phyloP scores from a whole-genome alignment of 2,888 invertebrate genomes.

The Mesodorylaimus sp. region DNA sequence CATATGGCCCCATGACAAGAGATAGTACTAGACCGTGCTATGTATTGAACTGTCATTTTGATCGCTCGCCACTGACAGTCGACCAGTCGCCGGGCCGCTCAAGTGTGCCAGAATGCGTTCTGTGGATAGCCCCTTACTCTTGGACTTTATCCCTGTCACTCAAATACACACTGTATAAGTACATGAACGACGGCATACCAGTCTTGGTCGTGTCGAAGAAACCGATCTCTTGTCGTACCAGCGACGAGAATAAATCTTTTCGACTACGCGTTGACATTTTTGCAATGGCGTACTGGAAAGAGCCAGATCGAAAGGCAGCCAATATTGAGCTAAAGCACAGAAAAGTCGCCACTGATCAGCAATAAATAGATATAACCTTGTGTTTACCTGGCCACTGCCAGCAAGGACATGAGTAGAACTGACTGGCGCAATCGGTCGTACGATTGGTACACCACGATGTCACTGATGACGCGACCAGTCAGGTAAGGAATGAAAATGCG shows the following conservation, averaged over 20 bases:
- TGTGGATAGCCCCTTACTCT: too few species aligned
- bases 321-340: conserved; percentile 23
- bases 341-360: neutral
- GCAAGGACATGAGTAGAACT: conserved; percentile 24
- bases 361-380: neutral
- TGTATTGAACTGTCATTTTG: too few species aligned
- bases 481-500: conserved; percentile 34
- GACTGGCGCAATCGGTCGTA: conserved; percentile 24
- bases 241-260: conserved; percentile 26
- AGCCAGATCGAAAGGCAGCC: conserved; percentile 31
- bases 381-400: conserved; percentile 22
- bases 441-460: conserved; percentile 31
- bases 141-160: too few species aligned
- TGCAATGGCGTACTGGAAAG: conserved; percentile 29
- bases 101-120: too few species aligned
- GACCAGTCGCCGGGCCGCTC: too few species aligned
- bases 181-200: conserved; percentile 44
- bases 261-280: conserved; percentile 29
- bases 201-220: conserved; percentile 33
- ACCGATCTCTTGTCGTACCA: conserved; percentile 31
- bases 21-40: too few species aligned
- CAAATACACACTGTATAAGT: too few species aligned
- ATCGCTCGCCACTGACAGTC: too few species aligned
- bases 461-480: conserved; percentile 33
- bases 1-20: too few species aligned